Percentiles rank a stretch among this genome's conserved stretches.
Conservation (phyloP, 1,140 invertebrate genomes). For the Sminthurides bifidus region DNA sequence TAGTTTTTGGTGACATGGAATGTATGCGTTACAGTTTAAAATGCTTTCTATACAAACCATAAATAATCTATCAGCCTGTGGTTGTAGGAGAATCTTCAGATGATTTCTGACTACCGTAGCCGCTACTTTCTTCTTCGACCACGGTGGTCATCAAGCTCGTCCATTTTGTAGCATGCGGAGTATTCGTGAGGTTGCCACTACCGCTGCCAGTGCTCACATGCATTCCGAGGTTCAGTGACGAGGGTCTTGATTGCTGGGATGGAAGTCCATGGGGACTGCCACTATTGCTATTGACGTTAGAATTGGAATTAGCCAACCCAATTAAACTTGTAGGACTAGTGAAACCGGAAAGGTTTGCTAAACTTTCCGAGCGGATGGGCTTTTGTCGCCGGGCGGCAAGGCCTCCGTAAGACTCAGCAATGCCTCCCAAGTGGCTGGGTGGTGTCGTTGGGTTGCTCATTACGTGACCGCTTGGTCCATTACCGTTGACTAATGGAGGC, state of each 20-base stretch:
- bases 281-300: not conserved
- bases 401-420: not conserved
- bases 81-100: slow-evolving; percentile 25
- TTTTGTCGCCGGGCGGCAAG: slow-evolving; percentile 14
- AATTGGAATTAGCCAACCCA: not conserved
- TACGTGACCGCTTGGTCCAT: not conserved
- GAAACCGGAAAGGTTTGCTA: slow-evolving; percentile 27
- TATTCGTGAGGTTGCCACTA: slow-evolving; percentile 11
- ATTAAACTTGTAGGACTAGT: slow-evolving; percentile 15
- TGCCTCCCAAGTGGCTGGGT: not conserved
- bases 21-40: no score
- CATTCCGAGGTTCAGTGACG: slow-evolving; percentile 27
- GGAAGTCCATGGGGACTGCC: slow-evolving; percentile 6
- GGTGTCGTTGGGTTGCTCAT: not conserved
- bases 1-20: no score
- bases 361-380: slow-evolving; percentile 29
- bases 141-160: slow-evolving; percentile 30
- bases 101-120: slow-evolving; percentile 30
- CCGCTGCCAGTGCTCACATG: not conserved
- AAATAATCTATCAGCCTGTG: slow-evolving; percentile 17
- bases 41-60: no score
- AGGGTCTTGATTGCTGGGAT: slow-evolving; percentile 18
- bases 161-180: slow-evolving; percentile 28
- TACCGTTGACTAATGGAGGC: no score
- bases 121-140: slow-evolving; percentile 27